Conservation (phyloP, 2,797 vertebrate genomes). For the Chanos chanos region DNA sequence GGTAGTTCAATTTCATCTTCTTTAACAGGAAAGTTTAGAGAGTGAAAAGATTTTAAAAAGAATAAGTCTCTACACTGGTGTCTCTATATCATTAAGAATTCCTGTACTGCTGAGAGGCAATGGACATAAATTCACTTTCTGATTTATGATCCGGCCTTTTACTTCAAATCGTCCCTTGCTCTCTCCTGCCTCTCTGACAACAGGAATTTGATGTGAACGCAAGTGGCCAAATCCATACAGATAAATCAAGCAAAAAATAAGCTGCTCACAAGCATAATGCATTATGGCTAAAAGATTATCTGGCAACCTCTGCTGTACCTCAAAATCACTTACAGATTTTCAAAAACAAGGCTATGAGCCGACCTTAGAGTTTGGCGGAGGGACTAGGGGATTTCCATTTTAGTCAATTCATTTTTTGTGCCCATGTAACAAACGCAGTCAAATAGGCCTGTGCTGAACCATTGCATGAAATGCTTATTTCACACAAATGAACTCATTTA, state of each 20-base stretch:
- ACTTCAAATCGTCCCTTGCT: slow-evolving; percentile 37
- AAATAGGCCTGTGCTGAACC: slow-evolving; percentile 5
- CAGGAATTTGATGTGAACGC: slow-evolving; percentile 50
- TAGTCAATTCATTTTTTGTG: slow-evolving; percentile 42
- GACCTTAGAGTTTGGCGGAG: slow-evolving; percentile 50
- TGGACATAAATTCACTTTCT: slow-evolving; percentile 49
- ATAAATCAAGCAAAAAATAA: slow-evolving; percentile 61
- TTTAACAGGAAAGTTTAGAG: slow-evolving; percentile 18
- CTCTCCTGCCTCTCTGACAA: slow-evolving; percentile 39
- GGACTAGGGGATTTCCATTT: slow-evolving; percentile 46
- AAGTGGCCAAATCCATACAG: slow-evolving; percentile 58
- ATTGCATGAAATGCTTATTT: slow-evolving; percentile 18
- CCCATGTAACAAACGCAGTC: slow-evolving; percentile 13
- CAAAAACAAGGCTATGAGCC: slow-evolving; percentile 42
- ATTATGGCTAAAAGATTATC: slow-evolving; percentile 39
- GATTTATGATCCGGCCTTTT: slow-evolving; percentile 48
- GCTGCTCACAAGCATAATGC: slow-evolving; percentile 57
- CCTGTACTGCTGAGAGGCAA: slow-evolving; percentile 34
- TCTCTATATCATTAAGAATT: slow-evolving; percentile 26
- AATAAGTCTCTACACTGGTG: neutral
- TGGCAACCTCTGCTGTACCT: slow-evolving; percentile 48
- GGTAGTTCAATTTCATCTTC: slow-evolving; percentile 21
- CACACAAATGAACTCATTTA: slow-evolving; percentile 25
- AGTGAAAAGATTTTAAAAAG: slow-evolving; percentile 21
- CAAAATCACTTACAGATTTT: slow-evolving; percentile 62